These are phyloP conservation scores for Rhamnusium bicolor DNA, from an alignment of 2,888 invertebrate genomes.

Conservation along the genomic window DNA sequence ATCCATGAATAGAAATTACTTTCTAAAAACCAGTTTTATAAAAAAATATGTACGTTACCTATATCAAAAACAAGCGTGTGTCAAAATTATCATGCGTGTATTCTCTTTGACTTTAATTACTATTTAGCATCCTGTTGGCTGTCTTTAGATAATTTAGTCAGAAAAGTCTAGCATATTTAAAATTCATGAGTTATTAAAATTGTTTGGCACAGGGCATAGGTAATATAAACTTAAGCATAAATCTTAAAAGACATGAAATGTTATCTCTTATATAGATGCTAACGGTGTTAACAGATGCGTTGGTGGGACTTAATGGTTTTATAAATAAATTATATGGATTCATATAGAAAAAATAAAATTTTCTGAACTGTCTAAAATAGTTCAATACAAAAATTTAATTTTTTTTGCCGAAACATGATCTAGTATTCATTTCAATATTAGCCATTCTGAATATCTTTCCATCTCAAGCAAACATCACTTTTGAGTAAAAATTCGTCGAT, in stretches of 20 bases:
- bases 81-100: neutral
- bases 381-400: too few relatives aligned
- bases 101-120: neutral
- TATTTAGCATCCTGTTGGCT: neutral
- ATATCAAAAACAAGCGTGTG: neutral
- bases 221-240: neutral
- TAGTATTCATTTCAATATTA: too few relatives aligned
- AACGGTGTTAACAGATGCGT: neutral
- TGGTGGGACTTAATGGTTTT: too few relatives aligned
- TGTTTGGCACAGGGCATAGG: neutral
- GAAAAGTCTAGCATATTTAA: neutral
- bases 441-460: too few relatives aligned
- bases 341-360: slow-evolving; percentile 24
- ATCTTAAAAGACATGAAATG: neutral
- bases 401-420: too few relatives aligned
- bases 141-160: neutral
- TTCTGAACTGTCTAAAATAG: too few relatives aligned
- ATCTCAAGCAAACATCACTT: too few relatives aligned
- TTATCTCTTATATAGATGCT: neutral
- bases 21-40: neutral
- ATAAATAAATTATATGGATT: too few relatives aligned
- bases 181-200: neutral
- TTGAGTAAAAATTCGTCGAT: too few relatives aligned
- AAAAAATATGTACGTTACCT: neutral
- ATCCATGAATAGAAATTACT: neutral